Conservation (phyloP, 2,797 vertebrate species). For the Cynodonichthys magdalenae region DNA sequence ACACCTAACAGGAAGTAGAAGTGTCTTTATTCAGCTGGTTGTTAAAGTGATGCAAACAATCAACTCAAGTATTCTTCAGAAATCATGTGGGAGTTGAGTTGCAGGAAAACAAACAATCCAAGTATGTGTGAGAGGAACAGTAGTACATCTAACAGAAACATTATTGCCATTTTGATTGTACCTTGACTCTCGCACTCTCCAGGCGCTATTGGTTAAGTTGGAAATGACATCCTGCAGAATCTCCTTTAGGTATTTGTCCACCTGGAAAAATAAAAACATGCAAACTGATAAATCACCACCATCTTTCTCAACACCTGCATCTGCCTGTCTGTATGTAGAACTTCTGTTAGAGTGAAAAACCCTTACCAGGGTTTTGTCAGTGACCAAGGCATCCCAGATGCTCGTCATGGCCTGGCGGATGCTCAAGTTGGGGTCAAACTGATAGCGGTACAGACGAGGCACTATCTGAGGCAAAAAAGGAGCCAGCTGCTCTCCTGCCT, state of each 20-base stretch:
- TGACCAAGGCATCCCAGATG: constrained; percentile 97
- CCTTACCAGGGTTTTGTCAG: constrained; percentile 90
- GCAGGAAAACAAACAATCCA: neutral
- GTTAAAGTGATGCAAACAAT: neutral
- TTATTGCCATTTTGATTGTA: constrained; percentile 46
- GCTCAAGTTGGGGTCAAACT: constrained; percentile 96
- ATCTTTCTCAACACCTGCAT: neutral
- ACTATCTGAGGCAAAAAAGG: constrained; percentile 93
- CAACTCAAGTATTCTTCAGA: neutral
- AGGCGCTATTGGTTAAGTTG: constrained; percentile 93
- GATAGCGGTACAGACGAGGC: constrained; percentile 96
- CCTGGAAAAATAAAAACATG: constrained; percentile 71
- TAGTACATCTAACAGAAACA: neutral
- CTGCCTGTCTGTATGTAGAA: neutral
- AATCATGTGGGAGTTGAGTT: neutral
- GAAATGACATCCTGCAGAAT: constrained; percentile 94
- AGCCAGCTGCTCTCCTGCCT: constrained; percentile 94
- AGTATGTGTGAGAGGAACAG: no score
- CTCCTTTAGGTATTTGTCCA: constrained; percentile 96
- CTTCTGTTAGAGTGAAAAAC: neutral
- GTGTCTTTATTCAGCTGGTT: neutral
- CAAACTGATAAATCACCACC: neutral
- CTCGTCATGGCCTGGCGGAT: constrained; percentile 98
- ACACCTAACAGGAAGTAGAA: neutral
- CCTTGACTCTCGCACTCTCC: constrained; percentile 98